A percentile compares a stretch with the other conserved stretches of the same genome.
Evolutionary conservation across 2,113 vertebrate species (phyloP).

Genomic region (Erythrocercus mccallii): DNA sequence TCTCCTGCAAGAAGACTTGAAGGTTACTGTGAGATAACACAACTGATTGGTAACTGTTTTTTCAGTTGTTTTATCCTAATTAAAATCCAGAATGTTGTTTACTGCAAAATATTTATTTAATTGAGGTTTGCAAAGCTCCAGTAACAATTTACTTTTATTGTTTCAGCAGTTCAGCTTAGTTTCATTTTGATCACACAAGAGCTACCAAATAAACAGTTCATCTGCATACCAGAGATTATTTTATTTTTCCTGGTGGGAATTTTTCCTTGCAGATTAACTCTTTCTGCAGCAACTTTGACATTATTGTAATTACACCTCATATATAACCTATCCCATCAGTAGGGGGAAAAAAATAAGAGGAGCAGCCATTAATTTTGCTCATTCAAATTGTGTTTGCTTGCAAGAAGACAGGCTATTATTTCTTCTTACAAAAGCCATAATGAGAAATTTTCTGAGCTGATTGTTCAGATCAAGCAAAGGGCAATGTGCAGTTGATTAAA

Average conservation of each 20-base stretch:
- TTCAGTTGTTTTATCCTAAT: conserved; percentile 53
- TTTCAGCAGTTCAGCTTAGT: conserved; percentile 39
- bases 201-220: conserved; percentile 19
- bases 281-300: neutral
- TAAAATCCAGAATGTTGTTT: conserved; percentile 55
- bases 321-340: conserved; percentile 2
- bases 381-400: conserved; percentile 54
- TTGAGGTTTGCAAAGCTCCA: conserved; percentile 26
- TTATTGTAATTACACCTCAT: conserved; percentile 32
- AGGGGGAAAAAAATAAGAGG: conserved; percentile 25
- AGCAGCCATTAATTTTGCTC: conserved; percentile 49
- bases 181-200: conserved; percentile 44
- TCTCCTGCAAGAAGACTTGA: neutral
- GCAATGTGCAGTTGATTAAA: conserved; percentile 54
- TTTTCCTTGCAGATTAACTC: conserved; percentile 43
- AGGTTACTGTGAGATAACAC: neutral
- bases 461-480: conserved; percentile 52
- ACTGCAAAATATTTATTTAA: conserved; percentile 57
- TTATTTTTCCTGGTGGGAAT: neutral
- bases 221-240: neutral
- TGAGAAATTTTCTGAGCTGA: conserved; percentile 67
- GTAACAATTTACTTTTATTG: conserved; percentile 64
- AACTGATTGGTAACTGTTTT: conserved; percentile 3
- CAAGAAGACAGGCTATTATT: conserved; percentile 57
- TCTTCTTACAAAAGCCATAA: conserved; percentile 55